A percentile compares a stretch with the other conserved stretches of the same genome.
Conservation (phyloP, 2,113 vertebrate species). For the Clarias gariepinus region DNA sequence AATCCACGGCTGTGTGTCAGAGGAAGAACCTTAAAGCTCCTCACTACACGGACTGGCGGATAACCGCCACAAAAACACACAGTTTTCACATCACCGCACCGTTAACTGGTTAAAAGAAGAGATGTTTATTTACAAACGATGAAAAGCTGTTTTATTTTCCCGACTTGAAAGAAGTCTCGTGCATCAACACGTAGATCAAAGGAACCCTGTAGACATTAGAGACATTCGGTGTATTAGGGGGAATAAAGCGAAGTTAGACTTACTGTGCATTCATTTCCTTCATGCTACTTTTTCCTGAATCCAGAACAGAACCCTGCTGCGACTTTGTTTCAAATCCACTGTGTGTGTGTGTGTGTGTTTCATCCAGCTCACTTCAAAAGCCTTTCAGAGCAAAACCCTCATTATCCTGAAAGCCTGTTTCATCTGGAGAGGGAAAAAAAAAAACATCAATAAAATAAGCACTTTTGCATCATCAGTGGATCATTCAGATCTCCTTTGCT, state of each 20-base stretch:
- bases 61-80: background rate
- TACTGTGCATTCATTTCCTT: background rate
- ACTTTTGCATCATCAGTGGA: background rate
- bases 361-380: constrained; percentile 21
- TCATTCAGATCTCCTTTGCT: background rate
- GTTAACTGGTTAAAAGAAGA: background rate
- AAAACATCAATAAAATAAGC: background rate
- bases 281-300: background rate
- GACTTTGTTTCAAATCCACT: constrained; percentile 4
- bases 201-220: too few species aligned
- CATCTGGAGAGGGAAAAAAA: background rate
- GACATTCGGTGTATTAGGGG: background rate
- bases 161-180: background rate
- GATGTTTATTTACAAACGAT: background rate
- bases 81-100: background rate
- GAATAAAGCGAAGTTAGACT: background rate
- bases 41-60: too few species aligned
- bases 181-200: background rate
- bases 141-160: background rate
- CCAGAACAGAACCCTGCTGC: background rate
- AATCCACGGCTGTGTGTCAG: background rate
- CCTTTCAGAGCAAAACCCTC: background rate
- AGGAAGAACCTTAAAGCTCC: background rate
- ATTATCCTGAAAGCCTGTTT: constrained; percentile 9
- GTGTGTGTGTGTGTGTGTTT: background rate